Evolutionary conservation across 2,888 invertebrate species (phyloP).

Genomic region (Diaprepes abbreviatus): DNA sequence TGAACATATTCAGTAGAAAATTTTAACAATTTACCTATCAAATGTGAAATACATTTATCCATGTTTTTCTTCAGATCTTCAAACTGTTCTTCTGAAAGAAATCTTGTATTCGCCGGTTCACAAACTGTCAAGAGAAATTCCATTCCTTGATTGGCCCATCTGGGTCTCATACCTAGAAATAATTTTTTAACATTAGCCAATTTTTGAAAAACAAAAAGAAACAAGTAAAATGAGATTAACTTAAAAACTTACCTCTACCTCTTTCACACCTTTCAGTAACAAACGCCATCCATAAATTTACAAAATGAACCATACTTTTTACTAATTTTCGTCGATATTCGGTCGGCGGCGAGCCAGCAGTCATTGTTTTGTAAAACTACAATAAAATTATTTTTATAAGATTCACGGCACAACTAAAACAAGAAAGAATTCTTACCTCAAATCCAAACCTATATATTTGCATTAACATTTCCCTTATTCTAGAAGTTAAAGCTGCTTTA

Average conservation of each 20-base stretch:
- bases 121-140: slow-evolving; percentile 89
- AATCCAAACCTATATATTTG: slow-evolving; percentile 93
- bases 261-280: slow-evolving; percentile 87
- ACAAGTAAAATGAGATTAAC: not conserved
- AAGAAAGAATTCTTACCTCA: slow-evolving; percentile 72
- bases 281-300: slow-evolving; percentile 91
- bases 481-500: slow-evolving; percentile 72
- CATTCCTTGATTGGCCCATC: slow-evolving; percentile 92
- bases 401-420: not conserved
- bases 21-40: slow-evolving; percentile 80
- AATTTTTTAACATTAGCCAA: not conserved
- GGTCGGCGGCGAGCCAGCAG: slow-evolving; percentile 72
- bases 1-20: no score
- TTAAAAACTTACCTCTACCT: slow-evolving; percentile 74
- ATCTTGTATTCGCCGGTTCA: slow-evolving; percentile 85
- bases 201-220: not conserved
- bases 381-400: slow-evolving; percentile 17
- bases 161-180: slow-evolving; percentile 67
- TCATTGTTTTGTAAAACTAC: slow-evolving; percentile 80
- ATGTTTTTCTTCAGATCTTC: slow-evolving; percentile 83
- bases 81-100: slow-evolving; percentile 83
- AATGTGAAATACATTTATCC: slow-evolving; percentile 90
- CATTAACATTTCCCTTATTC: slow-evolving; percentile 83
- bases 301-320: slow-evolving; percentile 77
- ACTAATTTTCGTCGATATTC: slow-evolving; percentile 69